Evolutionary conservation across 2,797 vertebrate species (phyloP), one percentile per base, ranked within the genome.

Genomic region (Jordanella pulchra): DNA sequence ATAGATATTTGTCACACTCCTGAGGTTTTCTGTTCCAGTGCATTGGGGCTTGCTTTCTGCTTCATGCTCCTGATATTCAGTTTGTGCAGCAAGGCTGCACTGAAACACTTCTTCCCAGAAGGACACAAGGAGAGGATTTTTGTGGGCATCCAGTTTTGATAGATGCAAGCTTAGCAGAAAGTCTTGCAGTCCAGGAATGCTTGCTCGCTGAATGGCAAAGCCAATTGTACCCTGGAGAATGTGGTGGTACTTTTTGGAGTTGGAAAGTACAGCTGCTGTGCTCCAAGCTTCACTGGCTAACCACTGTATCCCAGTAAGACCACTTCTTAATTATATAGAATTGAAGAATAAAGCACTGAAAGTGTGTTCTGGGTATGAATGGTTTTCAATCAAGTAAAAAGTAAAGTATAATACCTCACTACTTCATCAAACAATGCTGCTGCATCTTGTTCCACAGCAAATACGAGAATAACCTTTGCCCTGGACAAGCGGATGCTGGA

Each of bases 241-340:
- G 5, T 60, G 51, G 35, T 89, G 91, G 78, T 93, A 94, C 73
- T 90, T 91, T 75, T 67, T 76, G 0, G 92, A 92, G 2, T 79
- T 88, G 14, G 94, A 93, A 71, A 96, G 91, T 61, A 95, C 73
- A 0, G 94, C 89, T n/a, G 95, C 94, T 17, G 95, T 96, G 80
- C 93, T 95, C 95, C 95, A 96, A 27, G 95, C 95, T 78, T 96
- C 94, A 30, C 95, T 95, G 42, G 94, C 94, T 67, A 96, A 79
- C 95, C 95, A 96, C 71, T 95, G 94, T 58, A 95, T 92, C 11
- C 92, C 94, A 51, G 87, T 91, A 55, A 95, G 89, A n/a, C 86
- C 92, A 68, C 90, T 78, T 69, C 86, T 92, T 63, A 82, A 75
- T 71, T 48, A 17, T 81, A 35, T 2, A 76, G 3, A 72, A n/a